Percentiles rank a stretch among this genome's conserved stretches.
These are phyloP conservation scores for Phasia obesa DNA, from an alignment of 2,888 invertebrate species.

Conservation along the genomic window DNA sequence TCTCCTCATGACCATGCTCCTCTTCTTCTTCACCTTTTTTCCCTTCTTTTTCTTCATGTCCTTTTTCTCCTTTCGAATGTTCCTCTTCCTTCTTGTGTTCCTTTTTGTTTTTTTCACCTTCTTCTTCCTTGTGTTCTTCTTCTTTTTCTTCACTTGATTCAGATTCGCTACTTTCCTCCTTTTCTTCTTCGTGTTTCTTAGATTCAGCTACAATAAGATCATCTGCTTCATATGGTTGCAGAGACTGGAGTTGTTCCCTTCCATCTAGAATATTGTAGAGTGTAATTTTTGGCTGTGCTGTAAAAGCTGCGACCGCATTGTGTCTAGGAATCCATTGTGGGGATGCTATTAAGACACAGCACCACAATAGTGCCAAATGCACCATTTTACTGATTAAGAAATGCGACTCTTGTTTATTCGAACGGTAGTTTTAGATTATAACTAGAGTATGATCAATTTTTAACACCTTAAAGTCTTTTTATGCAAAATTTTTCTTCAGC, in stretches of 20 bases:
- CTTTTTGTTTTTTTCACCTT: conserved; percentile 88
- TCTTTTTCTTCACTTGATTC: conserved; percentile 88
- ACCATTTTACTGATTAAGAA: conserved; percentile 45
- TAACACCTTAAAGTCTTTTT: conserved; percentile 54
- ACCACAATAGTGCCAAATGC: conserved; percentile 49
- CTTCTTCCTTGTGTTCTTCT: conserved; percentile 85
- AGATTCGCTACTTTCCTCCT: conserved; percentile 81
- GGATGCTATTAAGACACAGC: conserved; percentile 16
- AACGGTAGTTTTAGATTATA: not conserved
- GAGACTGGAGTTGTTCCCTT: conserved; percentile 3
- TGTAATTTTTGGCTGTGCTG: conserved; percentile 41
- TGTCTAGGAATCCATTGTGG: conserved; percentile 15
- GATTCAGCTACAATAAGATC: conserved; percentile 81
- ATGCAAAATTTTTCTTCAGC: conserved; percentile 41
- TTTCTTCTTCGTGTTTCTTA: conserved; percentile 77
- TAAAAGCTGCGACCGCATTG: conserved; percentile 64
- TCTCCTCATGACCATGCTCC: conserved; percentile 83
- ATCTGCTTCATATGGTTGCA: not conserved
- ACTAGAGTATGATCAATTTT: conserved; percentile 33
- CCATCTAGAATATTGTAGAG: conserved; percentile 23
- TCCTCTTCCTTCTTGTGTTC: conserved; percentile 88
- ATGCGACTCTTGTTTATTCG: not conserved
- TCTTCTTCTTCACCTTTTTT: conserved; percentile 83
- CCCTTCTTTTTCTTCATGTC: conserved; percentile 87
- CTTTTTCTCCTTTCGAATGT: conserved; percentile 86